These are phyloP conservation scores for Corapipo altera DNA, from an alignment of 2,113 vertebrate genomes.

Conservation along the genomic window DNA sequence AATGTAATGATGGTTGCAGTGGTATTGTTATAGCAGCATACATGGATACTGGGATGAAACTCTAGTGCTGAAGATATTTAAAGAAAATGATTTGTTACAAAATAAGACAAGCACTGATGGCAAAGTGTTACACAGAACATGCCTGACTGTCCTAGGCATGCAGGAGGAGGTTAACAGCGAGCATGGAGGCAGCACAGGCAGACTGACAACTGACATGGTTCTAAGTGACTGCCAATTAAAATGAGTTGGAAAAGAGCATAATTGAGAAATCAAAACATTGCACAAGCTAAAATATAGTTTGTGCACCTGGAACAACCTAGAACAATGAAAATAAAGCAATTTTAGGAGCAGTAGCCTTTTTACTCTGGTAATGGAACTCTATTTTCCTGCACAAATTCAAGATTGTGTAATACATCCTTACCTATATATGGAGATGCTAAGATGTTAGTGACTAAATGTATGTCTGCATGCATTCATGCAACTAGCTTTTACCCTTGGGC, in stretches of 20 bases:
- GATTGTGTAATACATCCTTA: conserved; percentile 62
- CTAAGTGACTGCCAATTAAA: conserved; percentile 54
- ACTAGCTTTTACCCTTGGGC: conserved; percentile 78
- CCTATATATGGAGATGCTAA: conserved; percentile 81
- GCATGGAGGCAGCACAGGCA: conserved; percentile 85
- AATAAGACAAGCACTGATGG: conserved; percentile 64
- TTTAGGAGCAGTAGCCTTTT: conserved; percentile 59
- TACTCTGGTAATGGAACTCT: conserved; percentile 47
- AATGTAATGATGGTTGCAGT: conserved; percentile 76
- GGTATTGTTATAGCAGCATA: conserved; percentile 76
- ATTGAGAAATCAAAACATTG: conserved; percentile 23
- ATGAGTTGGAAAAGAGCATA: conserved; percentile 29
- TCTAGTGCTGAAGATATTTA: conserved; percentile 69
- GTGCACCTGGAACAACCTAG: conserved; percentile 40
- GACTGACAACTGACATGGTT: conserved; percentile 64
- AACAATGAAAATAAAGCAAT: conserved; percentile 44
- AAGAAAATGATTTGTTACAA: conserved; percentile 69
- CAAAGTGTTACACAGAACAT: conserved; percentile 70
- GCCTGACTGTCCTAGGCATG: conserved; percentile 77
- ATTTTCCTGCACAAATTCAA: conserved; percentile 66
- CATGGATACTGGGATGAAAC: conserved; percentile 73
- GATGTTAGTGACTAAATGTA: conserved; percentile 84
- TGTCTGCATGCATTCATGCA: conserved; percentile 94
- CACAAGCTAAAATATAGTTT: conserved; percentile 56
- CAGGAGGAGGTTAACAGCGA: conserved; percentile 82